A percentile compares a stretch with the other conserved stretches of the same genome.
Evolutionary conservation across 2,797 vertebrate genomes (phyloP).

Genomic region (Lepilemur septentrionalis): DNA sequence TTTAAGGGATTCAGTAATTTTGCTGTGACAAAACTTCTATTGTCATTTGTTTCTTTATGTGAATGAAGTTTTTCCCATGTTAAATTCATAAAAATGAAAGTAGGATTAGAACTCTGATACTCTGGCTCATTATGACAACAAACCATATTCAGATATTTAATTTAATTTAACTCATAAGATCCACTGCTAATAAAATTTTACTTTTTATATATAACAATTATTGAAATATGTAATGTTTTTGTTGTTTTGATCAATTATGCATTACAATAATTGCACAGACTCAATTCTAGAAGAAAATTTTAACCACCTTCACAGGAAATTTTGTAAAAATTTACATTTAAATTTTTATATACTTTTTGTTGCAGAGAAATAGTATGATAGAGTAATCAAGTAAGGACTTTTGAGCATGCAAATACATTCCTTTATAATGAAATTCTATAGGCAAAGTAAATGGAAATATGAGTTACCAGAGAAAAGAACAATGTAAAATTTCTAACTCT

Average conservation of each 20-base stretch:
- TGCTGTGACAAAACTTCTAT: background rate
- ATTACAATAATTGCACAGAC: background rate
- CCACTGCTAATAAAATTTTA: background rate
- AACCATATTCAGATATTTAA: background rate
- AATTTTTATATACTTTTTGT: background rate
- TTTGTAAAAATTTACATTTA: background rate
- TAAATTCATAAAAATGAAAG: constrained; percentile 14
- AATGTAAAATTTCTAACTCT: background rate
- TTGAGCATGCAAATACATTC: background rate
- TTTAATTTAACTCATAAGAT: background rate
- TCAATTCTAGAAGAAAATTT: background rate
- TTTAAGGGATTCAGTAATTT: background rate
- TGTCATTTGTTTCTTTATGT: background rate
- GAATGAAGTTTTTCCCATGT: background rate
- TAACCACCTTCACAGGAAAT: background rate
- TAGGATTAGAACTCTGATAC: background rate
- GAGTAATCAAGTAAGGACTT: background rate
- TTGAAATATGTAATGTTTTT: background rate
- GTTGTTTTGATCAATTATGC: background rate
- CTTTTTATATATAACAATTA: background rate
- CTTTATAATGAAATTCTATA: background rate
- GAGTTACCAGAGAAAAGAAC: background rate
- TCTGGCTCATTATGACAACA: background rate
- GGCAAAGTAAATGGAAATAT: background rate
- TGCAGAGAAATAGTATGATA: background rate